Percentiles rank a stretch among this genome's conserved stretches.
Conservation (phyloP, 2,888 invertebrate genomes). For the Andrena minutula region DNA sequence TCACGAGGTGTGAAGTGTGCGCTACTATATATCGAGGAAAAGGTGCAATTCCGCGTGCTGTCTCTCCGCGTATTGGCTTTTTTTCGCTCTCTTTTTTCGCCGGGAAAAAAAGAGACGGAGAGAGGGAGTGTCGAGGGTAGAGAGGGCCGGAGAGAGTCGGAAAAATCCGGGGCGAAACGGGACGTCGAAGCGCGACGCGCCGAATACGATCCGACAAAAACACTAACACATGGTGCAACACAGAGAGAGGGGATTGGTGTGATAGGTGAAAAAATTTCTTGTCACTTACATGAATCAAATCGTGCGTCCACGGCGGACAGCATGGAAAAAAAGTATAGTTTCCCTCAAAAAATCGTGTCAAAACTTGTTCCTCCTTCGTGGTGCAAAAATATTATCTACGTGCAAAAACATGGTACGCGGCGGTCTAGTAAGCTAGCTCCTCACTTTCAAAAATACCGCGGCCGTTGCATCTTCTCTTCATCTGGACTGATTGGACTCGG, state of each 20-base stretch:
- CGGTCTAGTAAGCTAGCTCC: conserved; percentile 9
- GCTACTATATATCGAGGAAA: conserved; percentile 74
- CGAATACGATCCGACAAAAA: conserved; percentile 69
- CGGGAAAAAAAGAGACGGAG: conserved; percentile 59
- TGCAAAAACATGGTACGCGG: conserved; percentile 67
- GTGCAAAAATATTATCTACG: conserved; percentile 75
- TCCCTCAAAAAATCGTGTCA: conserved; percentile 82
- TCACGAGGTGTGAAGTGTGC: conserved; percentile 69
- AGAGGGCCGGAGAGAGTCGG: conserved; percentile 41
- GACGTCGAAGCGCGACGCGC: conserved; percentile 72
- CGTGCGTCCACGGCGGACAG: conserved; percentile 82
- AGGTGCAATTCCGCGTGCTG: conserved; percentile 74
- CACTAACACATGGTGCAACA: conserved; percentile 71
- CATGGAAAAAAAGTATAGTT: conserved; percentile 83
- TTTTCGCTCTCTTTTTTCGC: conserved; percentile 39
- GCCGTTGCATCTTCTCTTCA: conserved; percentile 4
- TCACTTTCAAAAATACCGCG: conserved; percentile 13
- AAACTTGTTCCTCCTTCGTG: conserved; percentile 76
- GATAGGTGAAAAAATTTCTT: conserved; percentile 76
- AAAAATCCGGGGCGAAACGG: conserved; percentile 66
- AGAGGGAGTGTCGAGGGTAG: conserved; percentile 37
- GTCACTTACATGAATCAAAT: conserved; percentile 82
- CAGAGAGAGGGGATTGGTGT: conserved; percentile 69
- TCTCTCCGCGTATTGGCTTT: conserved; percentile 66
- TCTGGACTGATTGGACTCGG: conserved; percentile 10